These are phyloP conservation scores for Zootoca vivipara DNA, from an alignment of 2,113 vertebrate species.

Conservation along the genomic window DNA sequence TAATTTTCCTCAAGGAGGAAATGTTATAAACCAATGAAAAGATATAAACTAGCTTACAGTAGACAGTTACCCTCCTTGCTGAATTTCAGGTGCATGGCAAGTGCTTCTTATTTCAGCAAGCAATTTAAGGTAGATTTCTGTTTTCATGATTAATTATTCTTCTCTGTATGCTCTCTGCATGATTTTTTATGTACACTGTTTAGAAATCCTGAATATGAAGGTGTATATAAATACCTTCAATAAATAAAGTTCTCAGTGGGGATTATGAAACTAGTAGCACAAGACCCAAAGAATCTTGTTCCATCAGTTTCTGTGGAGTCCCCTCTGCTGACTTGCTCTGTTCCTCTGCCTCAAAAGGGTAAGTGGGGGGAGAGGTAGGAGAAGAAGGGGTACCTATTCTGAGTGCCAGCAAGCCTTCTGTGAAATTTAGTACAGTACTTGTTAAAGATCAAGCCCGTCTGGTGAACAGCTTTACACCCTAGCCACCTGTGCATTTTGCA, in stretches of 20 bases:
- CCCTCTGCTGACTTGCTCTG: not conserved
- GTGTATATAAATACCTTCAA: not conserved
- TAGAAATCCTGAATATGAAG: not conserved
- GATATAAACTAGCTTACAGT: too few species aligned
- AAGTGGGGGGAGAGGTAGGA: not conserved
- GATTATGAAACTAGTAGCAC: not conserved
- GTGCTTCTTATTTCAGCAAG: too few species aligned
- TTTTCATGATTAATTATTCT: too few species aligned
- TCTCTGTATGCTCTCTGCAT: too few species aligned
- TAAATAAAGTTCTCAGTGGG: not conserved
- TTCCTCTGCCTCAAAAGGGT: not conserved
- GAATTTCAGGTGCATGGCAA: too few species aligned
- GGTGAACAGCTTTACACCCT: not conserved
- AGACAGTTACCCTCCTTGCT: too few species aligned
- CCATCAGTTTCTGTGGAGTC: not conserved
- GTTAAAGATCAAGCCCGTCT: not conserved
- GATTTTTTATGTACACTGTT: not conserved
- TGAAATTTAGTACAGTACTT: not conserved
- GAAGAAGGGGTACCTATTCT: not conserved
- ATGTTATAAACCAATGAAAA: not conserved
- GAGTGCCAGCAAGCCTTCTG: not conserved
- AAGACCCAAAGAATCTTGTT: too few species aligned
- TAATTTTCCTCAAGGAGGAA: not conserved
- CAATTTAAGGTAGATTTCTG: too few species aligned
- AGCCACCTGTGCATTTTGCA: constrained; percentile 3